phyloP scores from a whole-genome alignment of 2,113 vertebrate species.

The Myrmecobius fasciatus region DNA sequence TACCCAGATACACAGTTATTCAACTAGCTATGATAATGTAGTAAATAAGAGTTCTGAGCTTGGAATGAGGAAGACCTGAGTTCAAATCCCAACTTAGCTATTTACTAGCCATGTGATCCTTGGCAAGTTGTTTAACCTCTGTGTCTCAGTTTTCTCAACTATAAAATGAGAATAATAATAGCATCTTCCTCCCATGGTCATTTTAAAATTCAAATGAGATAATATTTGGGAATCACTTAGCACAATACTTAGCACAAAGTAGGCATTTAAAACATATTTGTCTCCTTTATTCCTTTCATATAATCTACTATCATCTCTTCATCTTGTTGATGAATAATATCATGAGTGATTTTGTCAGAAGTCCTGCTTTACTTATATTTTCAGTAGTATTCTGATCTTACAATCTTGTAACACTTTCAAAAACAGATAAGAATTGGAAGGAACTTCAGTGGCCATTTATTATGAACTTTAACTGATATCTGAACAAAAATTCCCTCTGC shows the following conservation, averaged over 20 bases:
- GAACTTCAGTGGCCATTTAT: neutral
- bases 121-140: neutral
- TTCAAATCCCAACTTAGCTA: neutral
- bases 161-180: neutral
- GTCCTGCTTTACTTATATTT: neutral
- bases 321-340: neutral
- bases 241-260: neutral
- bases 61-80: neutral
- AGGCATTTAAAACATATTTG: neutral
- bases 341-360: neutral
- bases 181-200: neutral
- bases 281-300: neutral
- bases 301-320: neutral
- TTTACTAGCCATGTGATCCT: neutral
- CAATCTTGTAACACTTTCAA: neutral
- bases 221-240: neutral
- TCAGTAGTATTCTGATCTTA: neutral
- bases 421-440: neutral
- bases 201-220: neutral
- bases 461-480: neutral
- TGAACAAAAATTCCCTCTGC: neutral
- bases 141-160: neutral
- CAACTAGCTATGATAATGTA: neutral
- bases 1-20: no score
- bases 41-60: neutral